phyloP scores from a whole-genome alignment of 2,797 vertebrate species.

The Poecilia velifera region DNA sequence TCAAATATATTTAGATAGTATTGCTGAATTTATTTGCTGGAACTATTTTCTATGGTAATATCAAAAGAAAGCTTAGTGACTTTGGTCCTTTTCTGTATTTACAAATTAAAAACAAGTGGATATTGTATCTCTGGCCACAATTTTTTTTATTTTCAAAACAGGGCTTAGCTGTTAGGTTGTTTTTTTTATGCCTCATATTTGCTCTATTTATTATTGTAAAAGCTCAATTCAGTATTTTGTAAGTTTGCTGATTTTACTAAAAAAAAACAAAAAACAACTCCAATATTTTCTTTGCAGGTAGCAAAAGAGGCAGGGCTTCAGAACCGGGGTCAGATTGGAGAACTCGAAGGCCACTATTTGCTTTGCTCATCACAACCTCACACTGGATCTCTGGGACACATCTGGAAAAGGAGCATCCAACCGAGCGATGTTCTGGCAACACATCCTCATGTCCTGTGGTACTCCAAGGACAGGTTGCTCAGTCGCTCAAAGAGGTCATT shows the following conservation, averaged over 20 bases:
- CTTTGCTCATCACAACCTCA: slow-evolving; percentile 73
- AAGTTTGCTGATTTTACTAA: background rate
- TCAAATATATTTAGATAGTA: background rate
- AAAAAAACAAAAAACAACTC: background rate
- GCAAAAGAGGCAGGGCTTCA: slow-evolving; percentile 85
- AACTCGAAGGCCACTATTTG: slow-evolving; percentile 92
- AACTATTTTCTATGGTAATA: background rate
- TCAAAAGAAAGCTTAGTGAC: background rate
- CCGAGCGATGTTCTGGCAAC: slow-evolving; percentile 79
- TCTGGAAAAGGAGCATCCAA: slow-evolving; percentile 50
- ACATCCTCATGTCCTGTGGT: slow-evolving; percentile 90
- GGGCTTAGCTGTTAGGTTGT: background rate
- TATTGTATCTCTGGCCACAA: background rate
- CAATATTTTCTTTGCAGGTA: slow-evolving; percentile 69
- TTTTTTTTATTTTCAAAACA: background rate
- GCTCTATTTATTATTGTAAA: background rate
- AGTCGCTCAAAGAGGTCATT: slow-evolving; percentile 90
- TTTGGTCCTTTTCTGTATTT: background rate
- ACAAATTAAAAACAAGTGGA: background rate
- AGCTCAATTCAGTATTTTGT: background rate
- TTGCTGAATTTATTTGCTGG: background rate
- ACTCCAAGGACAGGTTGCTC: slow-evolving; percentile 88
- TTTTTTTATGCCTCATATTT: background rate
- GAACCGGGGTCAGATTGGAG: slow-evolving; percentile 91
- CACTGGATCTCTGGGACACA: rapidly evolving